These are phyloP conservation scores for Caenorhabditis panamensis DNA, from an alignment of 2,888 invertebrate genomes.

Conservation along the genomic window DNA sequence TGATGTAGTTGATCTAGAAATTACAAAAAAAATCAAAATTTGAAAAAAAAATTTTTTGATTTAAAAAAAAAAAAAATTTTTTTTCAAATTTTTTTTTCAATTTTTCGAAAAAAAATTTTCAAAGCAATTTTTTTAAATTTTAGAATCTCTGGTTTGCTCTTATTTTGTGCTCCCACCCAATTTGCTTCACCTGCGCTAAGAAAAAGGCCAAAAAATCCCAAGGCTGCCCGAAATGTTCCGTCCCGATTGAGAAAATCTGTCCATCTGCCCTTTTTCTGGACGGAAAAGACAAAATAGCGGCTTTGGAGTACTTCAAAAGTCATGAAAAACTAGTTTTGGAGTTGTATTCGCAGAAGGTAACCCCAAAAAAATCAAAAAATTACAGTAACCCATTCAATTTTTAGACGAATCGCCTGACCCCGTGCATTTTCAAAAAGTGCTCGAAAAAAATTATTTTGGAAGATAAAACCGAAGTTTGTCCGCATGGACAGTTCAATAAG, in stretches of 20 bases:
- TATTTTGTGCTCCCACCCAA: background rate
- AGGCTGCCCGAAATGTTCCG: background rate
- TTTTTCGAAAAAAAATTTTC: too few relatives aligned
- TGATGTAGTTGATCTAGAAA: background rate
- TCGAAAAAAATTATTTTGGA: background rate
- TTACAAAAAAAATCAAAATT: too few relatives aligned
- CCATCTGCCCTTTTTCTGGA: slow-evolving; percentile 8
- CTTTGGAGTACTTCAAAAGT: background rate
- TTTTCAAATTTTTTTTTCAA: too few relatives aligned
- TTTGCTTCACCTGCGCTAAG: background rate
- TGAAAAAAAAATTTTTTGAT: too few relatives aligned
- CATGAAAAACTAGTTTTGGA: too few relatives aligned
- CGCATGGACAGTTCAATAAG: background rate
- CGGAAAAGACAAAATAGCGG: background rate
- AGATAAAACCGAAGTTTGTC: background rate
- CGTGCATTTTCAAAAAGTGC: background rate
- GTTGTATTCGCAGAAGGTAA: too few relatives aligned
- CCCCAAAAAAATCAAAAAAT: too few relatives aligned
- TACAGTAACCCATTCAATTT: background rate
- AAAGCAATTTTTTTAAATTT: slow-evolving; percentile 3
- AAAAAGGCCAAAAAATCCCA: background rate
- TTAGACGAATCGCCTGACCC: background rate
- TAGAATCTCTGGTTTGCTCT: slow-evolving; percentile 9
- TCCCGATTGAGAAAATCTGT: background rate
- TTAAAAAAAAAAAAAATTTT: too few relatives aligned